These are phyloP conservation scores for Pungitius pungitius DNA, from an alignment of 2,113 vertebrate genomes.

Conservation along the genomic window DNA sequence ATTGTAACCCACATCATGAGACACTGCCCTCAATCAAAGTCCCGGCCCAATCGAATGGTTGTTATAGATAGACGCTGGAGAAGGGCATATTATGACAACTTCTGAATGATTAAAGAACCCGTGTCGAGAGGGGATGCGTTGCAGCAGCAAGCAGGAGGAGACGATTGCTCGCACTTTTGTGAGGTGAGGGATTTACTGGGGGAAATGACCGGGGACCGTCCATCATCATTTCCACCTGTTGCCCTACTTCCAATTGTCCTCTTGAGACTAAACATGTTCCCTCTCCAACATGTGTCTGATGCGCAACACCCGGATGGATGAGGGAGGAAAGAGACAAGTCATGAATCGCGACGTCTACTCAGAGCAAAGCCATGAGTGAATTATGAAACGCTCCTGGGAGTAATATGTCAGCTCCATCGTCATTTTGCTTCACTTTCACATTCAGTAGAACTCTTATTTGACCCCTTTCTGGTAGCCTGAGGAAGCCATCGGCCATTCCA, in stretches of 20 bases:
- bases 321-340: constrained; percentile 17
- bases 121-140: not conserved
- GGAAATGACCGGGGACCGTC: constrained; percentile 19
- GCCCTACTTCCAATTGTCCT: constrained; percentile 1
- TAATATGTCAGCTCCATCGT: constrained; percentile 29
- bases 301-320: constrained; percentile 17
- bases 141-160: not conserved
- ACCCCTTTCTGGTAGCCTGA: constrained; percentile 6
- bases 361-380: constrained; percentile 32
- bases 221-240: constrained; percentile 27
- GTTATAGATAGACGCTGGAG: constrained; percentile 23
- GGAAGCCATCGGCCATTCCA: constrained; percentile 9
- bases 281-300: constrained; percentile 10
- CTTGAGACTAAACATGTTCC: constrained; percentile 21
- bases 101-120: constrained; percentile 49
- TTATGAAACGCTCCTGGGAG: constrained; percentile 25
- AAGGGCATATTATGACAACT: constrained; percentile 23
- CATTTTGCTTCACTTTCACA: constrained; percentile 37
- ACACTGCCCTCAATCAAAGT: constrained; percentile 52
- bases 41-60: constrained; percentile 19
- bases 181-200: constrained; percentile 22
- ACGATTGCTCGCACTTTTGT: constrained; percentile 22
- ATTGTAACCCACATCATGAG: constrained; percentile 31
- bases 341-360: constrained; percentile 29
- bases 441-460: constrained; percentile 27